These are phyloP conservation scores for Psylliodes chrysocephalus DNA, from an alignment of 2,888 invertebrate species.

Conservation along the genomic window DNA sequence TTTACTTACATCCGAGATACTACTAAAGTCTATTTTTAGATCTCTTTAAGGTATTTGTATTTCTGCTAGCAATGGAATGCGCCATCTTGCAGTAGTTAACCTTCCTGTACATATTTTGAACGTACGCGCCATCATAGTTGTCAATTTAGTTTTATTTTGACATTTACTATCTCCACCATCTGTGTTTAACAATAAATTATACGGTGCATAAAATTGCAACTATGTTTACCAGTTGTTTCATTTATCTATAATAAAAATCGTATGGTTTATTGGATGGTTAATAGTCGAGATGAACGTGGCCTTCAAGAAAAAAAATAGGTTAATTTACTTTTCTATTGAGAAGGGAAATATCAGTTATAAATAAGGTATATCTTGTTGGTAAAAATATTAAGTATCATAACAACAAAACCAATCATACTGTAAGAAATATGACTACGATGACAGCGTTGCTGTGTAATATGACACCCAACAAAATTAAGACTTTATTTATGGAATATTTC, in stretches of 20 bases:
- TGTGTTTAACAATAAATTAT: conserved; percentile 15
- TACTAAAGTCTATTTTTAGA: conserved; percentile 3
- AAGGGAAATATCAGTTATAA: too few species aligned
- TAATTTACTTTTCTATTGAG: too few species aligned
- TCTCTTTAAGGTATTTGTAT: background rate
- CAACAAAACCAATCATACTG: too few species aligned
- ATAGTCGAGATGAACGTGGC: too few species aligned
- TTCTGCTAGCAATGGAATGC: conserved; percentile 5
- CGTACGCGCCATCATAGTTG: background rate
- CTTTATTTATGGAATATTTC: too few species aligned
- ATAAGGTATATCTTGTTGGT: too few species aligned
- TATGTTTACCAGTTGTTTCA: background rate
- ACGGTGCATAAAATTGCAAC: background rate
- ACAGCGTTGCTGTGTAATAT: too few species aligned
- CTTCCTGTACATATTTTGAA: conserved; percentile 13
- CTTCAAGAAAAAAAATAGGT: too few species aligned
- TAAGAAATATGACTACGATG: too few species aligned
- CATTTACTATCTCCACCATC: conserved; percentile 8
- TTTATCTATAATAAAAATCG: background rate
- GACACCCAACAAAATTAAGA: too few species aligned
- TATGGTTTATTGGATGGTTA: too few species aligned
- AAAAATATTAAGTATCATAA: too few species aligned
- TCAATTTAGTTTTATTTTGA: conserved; percentile 18
- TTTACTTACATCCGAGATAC: background rate
- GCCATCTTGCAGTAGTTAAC: conserved; percentile 8